Evolutionary conservation across 2,888 invertebrate species (phyloP).

Genomic region (Hirtodrosophila histrioides): DNA sequence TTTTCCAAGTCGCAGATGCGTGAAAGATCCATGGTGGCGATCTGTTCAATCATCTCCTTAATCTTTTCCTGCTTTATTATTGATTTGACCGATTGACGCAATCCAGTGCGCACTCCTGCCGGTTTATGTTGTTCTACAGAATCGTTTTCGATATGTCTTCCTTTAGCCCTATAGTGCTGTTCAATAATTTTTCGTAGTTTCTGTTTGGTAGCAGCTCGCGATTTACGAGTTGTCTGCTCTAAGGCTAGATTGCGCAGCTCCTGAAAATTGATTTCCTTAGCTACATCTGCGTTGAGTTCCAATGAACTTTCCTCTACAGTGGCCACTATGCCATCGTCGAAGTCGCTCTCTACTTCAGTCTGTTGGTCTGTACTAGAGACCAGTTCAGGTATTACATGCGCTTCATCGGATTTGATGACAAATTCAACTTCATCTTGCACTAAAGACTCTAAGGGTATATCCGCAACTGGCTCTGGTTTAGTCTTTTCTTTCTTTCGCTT

Average conservation of each 20-base stretch:
- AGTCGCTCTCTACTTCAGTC: conserved; percentile 48
- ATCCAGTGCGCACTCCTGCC: conserved; percentile 18
- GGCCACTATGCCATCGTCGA: conserved; percentile 71
- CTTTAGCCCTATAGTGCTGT: conserved; percentile 81
- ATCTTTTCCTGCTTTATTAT: conserved; percentile 84
- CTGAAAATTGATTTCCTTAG: conserved; percentile 82
- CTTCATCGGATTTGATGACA: not conserved
- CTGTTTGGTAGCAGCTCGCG: conserved; percentile 79
- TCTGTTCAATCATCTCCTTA: conserved; percentile 85
- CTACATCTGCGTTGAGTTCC: conserved; percentile 48
- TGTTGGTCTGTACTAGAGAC: not conserved
- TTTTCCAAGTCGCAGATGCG: conserved; percentile 85
- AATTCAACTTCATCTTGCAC: conserved; percentile 8
- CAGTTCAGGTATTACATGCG: not conserved
- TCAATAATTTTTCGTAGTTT: conserved; percentile 82
- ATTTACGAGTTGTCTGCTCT: conserved; percentile 73
- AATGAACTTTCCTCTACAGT: conserved; percentile 66
- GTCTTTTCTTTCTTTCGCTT: conserved; percentile 27
- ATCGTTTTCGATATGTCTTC: conserved; percentile 81
- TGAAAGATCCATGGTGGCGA: conserved; percentile 84
- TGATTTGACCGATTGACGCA: conserved; percentile 79
- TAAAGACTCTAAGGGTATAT: not conserved
- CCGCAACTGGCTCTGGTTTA: not conserved
- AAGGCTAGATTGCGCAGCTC: conserved; percentile 81
- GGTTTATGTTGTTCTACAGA: conserved; percentile 52